Evolutionary conservation across 1,140 invertebrate species (phyloP).

Genomic region (Camponotus floridanus): DNA sequence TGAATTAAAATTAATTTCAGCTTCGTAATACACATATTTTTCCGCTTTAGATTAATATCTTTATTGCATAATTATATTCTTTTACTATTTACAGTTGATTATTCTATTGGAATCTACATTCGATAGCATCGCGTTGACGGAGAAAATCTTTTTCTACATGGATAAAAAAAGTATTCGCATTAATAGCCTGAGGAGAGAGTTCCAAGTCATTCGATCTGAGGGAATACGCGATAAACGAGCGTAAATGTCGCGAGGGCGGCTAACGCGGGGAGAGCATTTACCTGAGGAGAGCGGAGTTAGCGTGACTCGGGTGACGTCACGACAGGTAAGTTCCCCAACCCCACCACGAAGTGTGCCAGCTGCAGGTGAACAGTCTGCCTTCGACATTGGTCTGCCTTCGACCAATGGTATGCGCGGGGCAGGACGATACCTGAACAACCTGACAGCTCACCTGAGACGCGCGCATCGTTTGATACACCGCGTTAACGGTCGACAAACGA

Average conservation of each 20-base stretch:
- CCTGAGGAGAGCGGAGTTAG: slow-evolving; percentile 53
- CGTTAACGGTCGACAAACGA: slow-evolving; percentile 55
- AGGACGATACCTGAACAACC: slow-evolving; percentile 79
- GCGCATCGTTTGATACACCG: slow-evolving; percentile 60
- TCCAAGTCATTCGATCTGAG: slow-evolving; percentile 1
- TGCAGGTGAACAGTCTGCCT: slow-evolving; percentile 79
- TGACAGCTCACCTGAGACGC: slow-evolving; percentile 78
- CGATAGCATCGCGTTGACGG: not conserved
- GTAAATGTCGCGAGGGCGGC: slow-evolving; percentile 46
- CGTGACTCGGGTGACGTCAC: slow-evolving; percentile 82
- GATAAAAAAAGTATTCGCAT: slow-evolving; percentile 1
- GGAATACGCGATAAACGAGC: slow-evolving; percentile 44
- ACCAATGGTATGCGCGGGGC: slow-evolving; percentile 82
- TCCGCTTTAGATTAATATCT: not conserved
- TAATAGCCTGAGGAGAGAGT: not conserved
- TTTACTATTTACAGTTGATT: not conserved
- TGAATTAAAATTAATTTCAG: not conserved
- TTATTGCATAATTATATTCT: not conserved
- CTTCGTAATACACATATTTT: not conserved
- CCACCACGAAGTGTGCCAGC: slow-evolving; percentile 68
- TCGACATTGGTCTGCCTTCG: slow-evolving; percentile 73
- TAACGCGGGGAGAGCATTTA: slow-evolving; percentile 57
- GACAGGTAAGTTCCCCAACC: slow-evolving; percentile 74
- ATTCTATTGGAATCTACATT: not conserved
- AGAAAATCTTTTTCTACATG: not conserved